These are phyloP conservation scores for chimpanzee (Pan troglodytes) DNA, from an alignment of 2,113 vertebrate genomes.

Conservation along the genomic window DNA sequence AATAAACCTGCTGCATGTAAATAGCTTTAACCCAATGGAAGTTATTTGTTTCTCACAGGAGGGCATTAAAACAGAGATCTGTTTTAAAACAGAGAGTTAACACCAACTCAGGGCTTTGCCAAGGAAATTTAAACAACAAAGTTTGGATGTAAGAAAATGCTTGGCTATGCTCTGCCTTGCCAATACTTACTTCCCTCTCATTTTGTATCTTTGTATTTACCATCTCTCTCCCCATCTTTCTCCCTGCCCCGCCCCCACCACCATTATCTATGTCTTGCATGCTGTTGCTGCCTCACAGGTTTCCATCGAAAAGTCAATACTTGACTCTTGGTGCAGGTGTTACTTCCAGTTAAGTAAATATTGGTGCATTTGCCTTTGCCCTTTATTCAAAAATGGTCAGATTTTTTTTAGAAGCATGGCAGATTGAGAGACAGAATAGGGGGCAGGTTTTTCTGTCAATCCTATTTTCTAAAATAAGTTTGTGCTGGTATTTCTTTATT, in stretches of 20 bases:
- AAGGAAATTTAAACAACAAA: background rate
- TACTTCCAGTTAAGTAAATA: background rate
- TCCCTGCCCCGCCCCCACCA: fast-evolving
- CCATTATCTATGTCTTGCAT: background rate
- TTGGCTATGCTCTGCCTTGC: background rate
- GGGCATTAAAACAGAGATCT: background rate
- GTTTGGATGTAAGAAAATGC: background rate
- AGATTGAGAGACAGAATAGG: background rate
- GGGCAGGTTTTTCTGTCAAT: background rate
- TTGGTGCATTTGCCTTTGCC: background rate
- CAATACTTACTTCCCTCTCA: background rate
- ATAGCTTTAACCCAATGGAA: background rate
- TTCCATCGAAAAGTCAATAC: background rate
- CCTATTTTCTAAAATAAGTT: background rate
- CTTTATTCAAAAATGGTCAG: background rate
- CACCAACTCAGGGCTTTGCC: background rate
- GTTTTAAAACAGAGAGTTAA: too few relatives aligned
- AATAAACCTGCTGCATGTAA: background rate
- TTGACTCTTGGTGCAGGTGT: background rate
- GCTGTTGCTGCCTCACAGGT: background rate
- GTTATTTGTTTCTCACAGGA: background rate
- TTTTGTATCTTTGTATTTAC: background rate
- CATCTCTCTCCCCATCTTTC: background rate
- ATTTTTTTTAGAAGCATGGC: background rate
- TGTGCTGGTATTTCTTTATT: background rate